Evolutionary conservation across 2,888 invertebrate genomes (phyloP).

Genomic region (Eucriotettix oculatus): DNA sequence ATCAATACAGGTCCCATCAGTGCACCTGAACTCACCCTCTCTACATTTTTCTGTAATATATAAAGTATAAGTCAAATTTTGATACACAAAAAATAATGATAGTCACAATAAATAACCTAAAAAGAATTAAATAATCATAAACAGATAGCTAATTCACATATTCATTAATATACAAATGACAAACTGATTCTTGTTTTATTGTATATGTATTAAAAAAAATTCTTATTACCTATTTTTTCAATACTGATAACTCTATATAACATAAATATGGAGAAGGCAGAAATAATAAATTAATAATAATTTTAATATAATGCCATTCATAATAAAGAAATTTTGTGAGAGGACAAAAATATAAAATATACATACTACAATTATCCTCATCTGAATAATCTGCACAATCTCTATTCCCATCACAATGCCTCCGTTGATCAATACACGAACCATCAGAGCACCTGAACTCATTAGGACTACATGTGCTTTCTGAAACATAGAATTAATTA

Average conservation of each 20-base stretch:
- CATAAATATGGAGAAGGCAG: too few species aligned
- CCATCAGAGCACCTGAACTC: neutral
- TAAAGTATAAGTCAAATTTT: neutral
- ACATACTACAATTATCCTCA: constrained; percentile 23
- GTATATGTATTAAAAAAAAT: too few species aligned
- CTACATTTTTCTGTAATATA: constrained; percentile 25
- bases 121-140: neutral
- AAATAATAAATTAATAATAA: neutral
- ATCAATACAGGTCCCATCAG: constrained; percentile 62
- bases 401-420: neutral
- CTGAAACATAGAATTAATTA: constrained; percentile 1
- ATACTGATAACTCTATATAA: too few species aligned
- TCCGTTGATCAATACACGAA: neutral
- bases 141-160: neutral
- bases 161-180: neutral
- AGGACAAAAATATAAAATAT: neutral
- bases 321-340: neutral
- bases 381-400: neutral
- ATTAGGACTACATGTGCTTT: neutral
- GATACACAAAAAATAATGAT: too few species aligned
- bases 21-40: constrained; percentile 45
- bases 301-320: neutral
- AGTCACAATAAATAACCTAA: too few species aligned
- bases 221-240: too few species aligned
- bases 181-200: too few species aligned